A percentile compares a stretch with the other conserved stretches of the same genome.
phyloP scores from a whole-genome alignment of 1,140 invertebrate genomes.

The Panulirus ornatus region DNA sequence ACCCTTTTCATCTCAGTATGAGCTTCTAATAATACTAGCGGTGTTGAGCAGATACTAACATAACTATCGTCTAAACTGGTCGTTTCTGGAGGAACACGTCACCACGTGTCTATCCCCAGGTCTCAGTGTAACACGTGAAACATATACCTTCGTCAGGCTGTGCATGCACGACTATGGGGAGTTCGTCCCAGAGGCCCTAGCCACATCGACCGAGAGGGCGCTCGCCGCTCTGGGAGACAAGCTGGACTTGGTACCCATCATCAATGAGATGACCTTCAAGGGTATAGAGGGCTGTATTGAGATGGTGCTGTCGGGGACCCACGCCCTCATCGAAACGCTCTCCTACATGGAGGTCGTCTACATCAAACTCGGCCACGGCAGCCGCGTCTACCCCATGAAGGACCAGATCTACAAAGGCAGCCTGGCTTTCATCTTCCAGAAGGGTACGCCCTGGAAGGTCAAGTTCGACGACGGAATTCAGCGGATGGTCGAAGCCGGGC shows the following conservation, averaged over 20 bases:
- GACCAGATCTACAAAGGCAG: conserved; percentile 1
- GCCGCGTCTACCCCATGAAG: neutral
- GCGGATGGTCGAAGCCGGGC: conserved; percentile 32
- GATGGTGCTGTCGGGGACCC: conserved; percentile 30
- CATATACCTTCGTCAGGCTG: too few relatives aligned
- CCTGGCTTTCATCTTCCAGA: conserved; percentile 28
- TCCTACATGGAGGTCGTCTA: conserved; percentile 31
- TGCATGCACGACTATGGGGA: conserved; percentile 49
- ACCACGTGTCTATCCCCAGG: too few relatives aligned
- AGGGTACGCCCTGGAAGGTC: conserved; percentile 42
- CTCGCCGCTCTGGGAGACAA: conserved; percentile 19
- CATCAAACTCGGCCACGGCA: neutral
- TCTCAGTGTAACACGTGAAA: too few relatives aligned
- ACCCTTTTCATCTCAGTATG: too few relatives aligned
- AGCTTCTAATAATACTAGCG: too few relatives aligned
- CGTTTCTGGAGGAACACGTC: too few relatives aligned
- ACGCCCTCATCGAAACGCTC: conserved; percentile 23
- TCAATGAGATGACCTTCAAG: neutral
- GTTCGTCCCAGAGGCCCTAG: conserved; percentile 40
- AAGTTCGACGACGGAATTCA: conserved; percentile 39
- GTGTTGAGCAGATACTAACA: too few relatives aligned
- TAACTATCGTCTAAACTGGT: too few relatives aligned
- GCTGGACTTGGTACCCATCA: conserved; percentile 10
- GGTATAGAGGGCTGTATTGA: neutral
- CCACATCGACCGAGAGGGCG: neutral